Percentiles rank a stretch among this genome's conserved stretches.
These are phyloP conservation scores for Eulithis prunata DNA, from an alignment of 2,888 invertebrate species.

Conservation along the genomic window DNA sequence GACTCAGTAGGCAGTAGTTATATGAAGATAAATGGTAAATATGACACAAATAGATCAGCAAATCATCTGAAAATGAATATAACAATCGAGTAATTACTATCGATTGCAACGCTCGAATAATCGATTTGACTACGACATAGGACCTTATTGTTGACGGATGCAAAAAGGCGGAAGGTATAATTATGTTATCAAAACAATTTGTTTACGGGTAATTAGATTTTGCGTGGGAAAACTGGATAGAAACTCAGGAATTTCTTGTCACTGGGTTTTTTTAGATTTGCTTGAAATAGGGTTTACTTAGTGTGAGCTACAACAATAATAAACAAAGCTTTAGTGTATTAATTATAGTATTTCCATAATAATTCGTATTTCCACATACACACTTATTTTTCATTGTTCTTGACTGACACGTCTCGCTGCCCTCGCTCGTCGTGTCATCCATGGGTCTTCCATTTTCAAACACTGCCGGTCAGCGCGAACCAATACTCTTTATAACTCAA, in stretches of 20 bases:
- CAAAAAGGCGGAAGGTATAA: constrained; percentile 62
- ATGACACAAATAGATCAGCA: constrained; percentile 21
- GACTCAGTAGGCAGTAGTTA: too few species aligned
- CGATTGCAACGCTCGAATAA: constrained; percentile 57
- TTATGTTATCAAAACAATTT: constrained; percentile 64
- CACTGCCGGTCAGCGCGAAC: too few species aligned
- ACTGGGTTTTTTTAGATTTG: background rate
- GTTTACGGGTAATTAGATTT: constrained; percentile 48
- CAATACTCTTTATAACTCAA: too few species aligned
- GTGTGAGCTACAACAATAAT: too few species aligned
- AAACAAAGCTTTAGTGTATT: too few species aligned
- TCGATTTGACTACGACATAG: constrained; percentile 48
- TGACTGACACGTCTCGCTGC: too few species aligned
- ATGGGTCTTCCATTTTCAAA: too few species aligned
- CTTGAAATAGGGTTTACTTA: background rate
- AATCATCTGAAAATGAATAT: constrained; percentile 29
- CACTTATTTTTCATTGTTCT: too few species aligned
- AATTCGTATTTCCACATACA: too few species aligned
- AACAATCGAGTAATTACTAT: constrained; percentile 59
- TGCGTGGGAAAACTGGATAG: constrained; percentile 46
- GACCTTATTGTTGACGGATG: constrained; percentile 37
- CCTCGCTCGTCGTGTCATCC: too few species aligned
- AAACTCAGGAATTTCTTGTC: constrained; percentile 2
- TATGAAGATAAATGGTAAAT: constrained; percentile 16
- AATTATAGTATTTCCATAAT: too few species aligned